phyloP scores from a whole-genome alignment of 2,888 invertebrate genomes.

The Zygothrica quintamaculata region DNA sequence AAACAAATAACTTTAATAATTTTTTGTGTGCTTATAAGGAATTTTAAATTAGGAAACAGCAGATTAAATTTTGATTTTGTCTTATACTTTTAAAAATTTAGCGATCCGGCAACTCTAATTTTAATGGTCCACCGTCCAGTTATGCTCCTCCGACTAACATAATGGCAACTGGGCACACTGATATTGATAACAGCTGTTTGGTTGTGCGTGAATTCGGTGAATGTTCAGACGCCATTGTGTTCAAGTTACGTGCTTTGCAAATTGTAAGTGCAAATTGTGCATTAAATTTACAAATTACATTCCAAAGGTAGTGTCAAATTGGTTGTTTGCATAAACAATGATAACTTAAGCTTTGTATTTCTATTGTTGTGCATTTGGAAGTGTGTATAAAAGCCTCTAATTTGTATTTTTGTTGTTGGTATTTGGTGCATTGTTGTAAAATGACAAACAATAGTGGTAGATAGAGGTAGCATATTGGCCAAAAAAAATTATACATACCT shows the following conservation, averaged over 20 bases:
- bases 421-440: slow-evolving; percentile 21
- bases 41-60: background rate
- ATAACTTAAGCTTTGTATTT: too few relatives aligned
- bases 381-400: background rate
- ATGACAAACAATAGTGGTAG: slow-evolving; percentile 6
- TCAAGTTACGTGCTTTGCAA: slow-evolving; percentile 56
- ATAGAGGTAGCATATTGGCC: background rate
- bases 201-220: slow-evolving; percentile 31
- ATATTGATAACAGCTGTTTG: slow-evolving; percentile 36
- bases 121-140: background rate
- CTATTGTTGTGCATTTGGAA: background rate
- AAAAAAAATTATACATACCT: background rate
- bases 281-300: slow-evolving; percentile 18
- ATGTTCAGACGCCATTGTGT: slow-evolving; percentile 58
- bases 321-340: background rate
- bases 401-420: slow-evolving; percentile 3
- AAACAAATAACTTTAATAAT: too few relatives aligned
- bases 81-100: background rate
- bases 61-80: background rate
- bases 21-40: background rate
- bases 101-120: slow-evolving; percentile 28
- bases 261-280: slow-evolving; percentile 50
- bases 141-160: background rate
- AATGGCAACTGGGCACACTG: slow-evolving; percentile 31
- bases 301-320: background rate